Percentiles rank a stretch among this genome's conserved stretches.
phyloP scores from a whole-genome alignment of 2,888 invertebrate genomes.

The Neoascia interrupta region DNA sequence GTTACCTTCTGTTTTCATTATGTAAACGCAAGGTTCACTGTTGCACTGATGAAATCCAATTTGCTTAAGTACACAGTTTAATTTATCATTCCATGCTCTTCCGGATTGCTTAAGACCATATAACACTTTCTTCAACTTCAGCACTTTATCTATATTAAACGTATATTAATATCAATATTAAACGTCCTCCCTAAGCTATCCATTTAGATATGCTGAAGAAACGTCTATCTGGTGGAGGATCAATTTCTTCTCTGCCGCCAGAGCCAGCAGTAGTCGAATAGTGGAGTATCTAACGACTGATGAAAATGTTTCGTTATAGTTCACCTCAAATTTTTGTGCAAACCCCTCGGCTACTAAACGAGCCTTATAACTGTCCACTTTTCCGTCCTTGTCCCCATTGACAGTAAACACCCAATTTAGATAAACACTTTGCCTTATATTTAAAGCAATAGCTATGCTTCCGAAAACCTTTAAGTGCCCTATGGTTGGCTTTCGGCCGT shows the following conservation, averaged over 20 bases:
- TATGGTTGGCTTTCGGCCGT: conserved; percentile 23
- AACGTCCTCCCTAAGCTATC: conserved; percentile 52
- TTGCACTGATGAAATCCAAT: background rate
- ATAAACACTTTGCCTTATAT: background rate
- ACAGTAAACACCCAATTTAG: conserved; percentile 43
- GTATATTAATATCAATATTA: conserved; percentile 64
- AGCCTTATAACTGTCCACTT: conserved; percentile 35
- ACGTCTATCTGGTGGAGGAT: conserved; percentile 70
- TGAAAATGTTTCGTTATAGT: conserved; percentile 64
- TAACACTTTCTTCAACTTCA: conserved; percentile 65
- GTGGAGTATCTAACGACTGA: conserved; percentile 59
- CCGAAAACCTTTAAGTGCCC: conserved; percentile 35
- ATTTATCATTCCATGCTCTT: background rate
- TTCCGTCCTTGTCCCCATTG: conserved; percentile 28
- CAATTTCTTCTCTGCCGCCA: conserved; percentile 61
- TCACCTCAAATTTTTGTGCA: conserved; percentile 41
- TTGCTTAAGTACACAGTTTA: background rate
- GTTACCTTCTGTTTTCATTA: background rate
- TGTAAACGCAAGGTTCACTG: conserved; percentile 1
- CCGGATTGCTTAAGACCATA: conserved; percentile 62
- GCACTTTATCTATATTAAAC: conserved; percentile 46
- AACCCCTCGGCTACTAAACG: conserved; percentile 65
- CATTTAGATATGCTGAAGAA: conserved; percentile 67
- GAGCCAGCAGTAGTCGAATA: conserved; percentile 53
- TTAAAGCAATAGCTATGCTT: background rate